phyloP scores from a whole-genome alignment of 2,113 vertebrate species.

The Diadophis punctatus region DNA sequence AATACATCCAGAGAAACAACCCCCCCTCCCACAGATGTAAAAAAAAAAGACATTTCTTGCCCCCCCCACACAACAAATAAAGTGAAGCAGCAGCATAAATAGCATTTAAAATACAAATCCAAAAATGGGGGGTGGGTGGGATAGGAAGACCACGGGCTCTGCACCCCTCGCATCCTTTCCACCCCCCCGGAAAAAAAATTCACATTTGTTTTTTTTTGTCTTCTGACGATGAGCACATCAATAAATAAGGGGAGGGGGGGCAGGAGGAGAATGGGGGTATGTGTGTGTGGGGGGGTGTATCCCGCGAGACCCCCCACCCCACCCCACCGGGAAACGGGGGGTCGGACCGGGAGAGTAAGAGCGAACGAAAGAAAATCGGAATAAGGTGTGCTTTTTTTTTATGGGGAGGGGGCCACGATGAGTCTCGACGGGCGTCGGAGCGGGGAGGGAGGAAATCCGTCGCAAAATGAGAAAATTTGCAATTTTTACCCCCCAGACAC shows the following conservation, averaged over 20 bases:
- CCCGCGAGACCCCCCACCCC: no score
- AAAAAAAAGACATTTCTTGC: not conserved
- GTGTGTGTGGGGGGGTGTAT: not conserved
- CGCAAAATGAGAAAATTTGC: no score
- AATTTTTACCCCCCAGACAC: no score
- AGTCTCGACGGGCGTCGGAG: not conserved
- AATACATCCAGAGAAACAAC: not conserved
- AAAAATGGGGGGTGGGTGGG: no score
- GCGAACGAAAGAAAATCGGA: not conserved
- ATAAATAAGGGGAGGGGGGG: not conserved
- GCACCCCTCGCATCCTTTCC: not conserved
- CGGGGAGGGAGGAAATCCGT: no score
- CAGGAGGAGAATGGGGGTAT: no score
- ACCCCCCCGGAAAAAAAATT: not conserved
- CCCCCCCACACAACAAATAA: not conserved
- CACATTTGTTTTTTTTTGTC: slow-evolving; percentile 5
- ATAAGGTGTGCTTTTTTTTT: not conserved
- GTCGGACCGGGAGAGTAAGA: not conserved
- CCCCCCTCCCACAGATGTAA: not conserved
- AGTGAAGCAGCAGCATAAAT: slow-evolving; percentile 33
- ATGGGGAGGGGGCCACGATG: fast-evolving
- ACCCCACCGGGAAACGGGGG: not conserved
- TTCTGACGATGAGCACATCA: slow-evolving; percentile 3
- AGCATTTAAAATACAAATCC: slow-evolving; percentile 12
- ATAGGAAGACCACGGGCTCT: not conserved